These are phyloP conservation scores for Miichthys miiuy DNA, from an alignment of 2,797 vertebrate species.

Conservation along the genomic window DNA sequence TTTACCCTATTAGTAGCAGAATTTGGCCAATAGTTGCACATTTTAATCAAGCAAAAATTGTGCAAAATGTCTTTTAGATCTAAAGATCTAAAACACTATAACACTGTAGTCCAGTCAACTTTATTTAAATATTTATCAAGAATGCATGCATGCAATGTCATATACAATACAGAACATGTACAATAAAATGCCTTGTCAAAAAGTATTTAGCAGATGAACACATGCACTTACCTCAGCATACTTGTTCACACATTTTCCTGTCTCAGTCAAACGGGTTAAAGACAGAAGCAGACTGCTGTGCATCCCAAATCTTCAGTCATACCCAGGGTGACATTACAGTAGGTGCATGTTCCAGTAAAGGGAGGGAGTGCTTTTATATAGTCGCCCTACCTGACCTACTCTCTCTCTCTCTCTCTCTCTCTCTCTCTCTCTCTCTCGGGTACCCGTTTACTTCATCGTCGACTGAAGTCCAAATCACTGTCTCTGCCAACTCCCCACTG, in stretches of 20 bases:
- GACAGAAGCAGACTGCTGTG: slow-evolving; percentile 26
- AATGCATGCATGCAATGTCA: background rate
- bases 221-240: slow-evolving; percentile 64
- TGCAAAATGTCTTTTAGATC: slow-evolving; percentile 4
- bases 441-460: slow-evolving; percentile 57
- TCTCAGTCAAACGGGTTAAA: slow-evolving; percentile 36
- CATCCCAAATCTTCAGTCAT: slow-evolving; percentile 55
- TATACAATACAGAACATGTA: background rate
- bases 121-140: slow-evolving; percentile 4
- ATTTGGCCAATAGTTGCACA: background rate
- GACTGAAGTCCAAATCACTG: slow-evolving; percentile 64
- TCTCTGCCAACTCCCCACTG: slow-evolving; percentile 50
- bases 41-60: background rate
- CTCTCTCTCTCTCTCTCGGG: slow-evolving; percentile 42
- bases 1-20: background rate
- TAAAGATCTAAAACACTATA: background rate
- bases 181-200: slow-evolving; percentile 13
- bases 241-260: slow-evolving; percentile 42
- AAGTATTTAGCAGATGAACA: slow-evolving; percentile 8
- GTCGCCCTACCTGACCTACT: slow-evolving; percentile 71
- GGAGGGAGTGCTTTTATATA: slow-evolving; percentile 74
- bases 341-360: slow-evolving; percentile 60
- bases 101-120: background rate
- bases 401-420: slow-evolving; percentile 10
- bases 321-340: slow-evolving; percentile 59